Percentiles rank a stretch among this genome's conserved stretches.
These are phyloP conservation scores for Ochotona princeps DNA, from an alignment of 2,113 vertebrate genomes.

Conservation along the genomic window DNA sequence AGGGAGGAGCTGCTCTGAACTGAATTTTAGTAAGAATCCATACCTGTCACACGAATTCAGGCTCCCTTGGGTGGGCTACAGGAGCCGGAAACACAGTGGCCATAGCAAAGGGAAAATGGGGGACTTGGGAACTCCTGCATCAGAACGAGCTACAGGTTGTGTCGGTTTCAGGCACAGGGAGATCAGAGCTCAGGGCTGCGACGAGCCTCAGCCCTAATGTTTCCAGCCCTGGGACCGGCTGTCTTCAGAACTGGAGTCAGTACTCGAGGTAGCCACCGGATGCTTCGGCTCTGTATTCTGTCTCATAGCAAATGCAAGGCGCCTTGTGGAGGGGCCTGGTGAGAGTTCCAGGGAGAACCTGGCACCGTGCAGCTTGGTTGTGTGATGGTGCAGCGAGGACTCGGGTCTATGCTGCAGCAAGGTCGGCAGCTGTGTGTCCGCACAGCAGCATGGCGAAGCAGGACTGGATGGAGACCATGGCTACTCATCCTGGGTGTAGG, in stretches of 20 bases:
- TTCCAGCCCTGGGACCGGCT: constrained; percentile 41
- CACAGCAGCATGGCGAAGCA: no score
- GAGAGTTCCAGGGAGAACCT: neutral
- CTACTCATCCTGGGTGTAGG: neutral
- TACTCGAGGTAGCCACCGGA: constrained; percentile 40
- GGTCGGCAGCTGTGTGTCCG: no score
- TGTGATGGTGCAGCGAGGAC: neutral
- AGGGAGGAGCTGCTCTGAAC: neutral
- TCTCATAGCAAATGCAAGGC: constrained; percentile 18
- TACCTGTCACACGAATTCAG: neutral
- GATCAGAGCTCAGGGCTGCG: constrained; percentile 16
- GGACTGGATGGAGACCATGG: no score
- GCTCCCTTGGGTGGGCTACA: constrained; percentile 31
- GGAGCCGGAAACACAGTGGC: constrained; percentile 24
- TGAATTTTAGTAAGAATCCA: neutral
- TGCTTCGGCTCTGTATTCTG: neutral
- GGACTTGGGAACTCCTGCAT: constrained; percentile 1
- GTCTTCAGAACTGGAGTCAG: constrained; percentile 5
- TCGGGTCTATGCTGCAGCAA: no score
- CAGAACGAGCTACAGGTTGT: neutral
- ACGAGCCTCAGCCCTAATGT: neutral
- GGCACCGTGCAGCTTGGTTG: neutral
- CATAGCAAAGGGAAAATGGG: neutral
- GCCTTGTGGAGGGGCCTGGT: constrained; percentile 6
- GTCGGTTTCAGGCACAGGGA: neutral